A percentile compares a stretch with the other conserved stretches of the same genome.
Conservation (phyloP, 2,888 invertebrate species). For the Euspilapteryx auroguttella region DNA sequence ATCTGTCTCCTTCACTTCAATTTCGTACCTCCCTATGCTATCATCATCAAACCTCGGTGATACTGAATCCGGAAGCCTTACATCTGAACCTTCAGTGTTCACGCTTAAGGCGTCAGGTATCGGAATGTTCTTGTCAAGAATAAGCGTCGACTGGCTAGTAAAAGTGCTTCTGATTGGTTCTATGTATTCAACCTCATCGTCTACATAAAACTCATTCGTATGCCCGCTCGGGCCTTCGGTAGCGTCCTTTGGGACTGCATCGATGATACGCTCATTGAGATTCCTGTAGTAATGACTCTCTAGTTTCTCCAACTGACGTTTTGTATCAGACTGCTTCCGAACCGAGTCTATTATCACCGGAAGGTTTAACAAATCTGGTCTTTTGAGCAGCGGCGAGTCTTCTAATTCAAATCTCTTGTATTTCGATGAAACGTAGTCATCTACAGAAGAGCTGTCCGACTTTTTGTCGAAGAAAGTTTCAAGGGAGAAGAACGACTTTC, state of each 20-base stretch:
- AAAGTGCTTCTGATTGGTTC: constrained; percentile 53
- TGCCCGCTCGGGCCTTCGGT: constrained; percentile 41
- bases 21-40: constrained; percentile 47
- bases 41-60: constrained; percentile 42
- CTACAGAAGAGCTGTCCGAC: constrained; percentile 50
- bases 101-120: constrained; percentile 38
- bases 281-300: constrained; percentile 51
- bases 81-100: constrained; percentile 47
- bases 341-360: constrained; percentile 50
- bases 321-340: constrained; percentile 42
- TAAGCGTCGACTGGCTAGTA: constrained; percentile 50
- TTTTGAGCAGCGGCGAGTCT: constrained; percentile 45
- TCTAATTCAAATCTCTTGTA: constrained; percentile 54
- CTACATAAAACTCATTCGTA: constrained; percentile 30
- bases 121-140: constrained; percentile 36
- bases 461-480: constrained; percentile 55
- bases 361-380: constrained; percentile 44
- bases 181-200: constrained; percentile 52
- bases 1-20: constrained; percentile 47
- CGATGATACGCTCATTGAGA: constrained; percentile 36
- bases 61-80: constrained; percentile 42
- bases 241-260: constrained; percentile 48
- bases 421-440: constrained; percentile 54
- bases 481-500: constrained; percentile 53
- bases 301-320: constrained; percentile 47